Conservation (phyloP, 2,888 invertebrate genomes). For the Neoascia interrupta region DNA sequence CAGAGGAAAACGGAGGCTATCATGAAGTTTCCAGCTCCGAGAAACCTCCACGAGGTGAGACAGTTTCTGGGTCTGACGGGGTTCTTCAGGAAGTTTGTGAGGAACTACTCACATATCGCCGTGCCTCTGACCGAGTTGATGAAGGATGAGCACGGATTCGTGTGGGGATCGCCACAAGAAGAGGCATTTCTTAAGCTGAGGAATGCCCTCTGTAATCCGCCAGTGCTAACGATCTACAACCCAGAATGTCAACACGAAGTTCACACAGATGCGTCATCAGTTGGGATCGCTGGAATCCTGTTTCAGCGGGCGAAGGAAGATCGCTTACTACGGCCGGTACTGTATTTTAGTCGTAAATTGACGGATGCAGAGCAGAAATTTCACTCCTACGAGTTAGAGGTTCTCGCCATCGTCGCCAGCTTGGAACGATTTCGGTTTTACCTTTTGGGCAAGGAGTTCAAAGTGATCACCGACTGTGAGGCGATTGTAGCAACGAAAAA, state of each 20-base stretch:
- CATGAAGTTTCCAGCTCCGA: not conserved
- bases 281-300: conserved; percentile 5
- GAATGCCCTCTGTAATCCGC: not conserved
- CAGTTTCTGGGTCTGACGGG: conserved; percentile 5
- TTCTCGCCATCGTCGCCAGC: conserved; percentile 73
- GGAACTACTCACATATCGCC: not conserved
- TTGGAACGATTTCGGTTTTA: conserved; percentile 73
- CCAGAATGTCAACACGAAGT: not conserved
- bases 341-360: conserved; percentile 5
- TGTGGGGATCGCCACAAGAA: not conserved
- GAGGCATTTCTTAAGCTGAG: conserved; percentile 1
- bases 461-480: conserved; percentile 48
- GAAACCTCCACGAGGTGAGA: not conserved
- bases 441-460: conserved; percentile 69
- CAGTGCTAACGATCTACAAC: conserved; percentile 1
- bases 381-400: conserved; percentile 73
- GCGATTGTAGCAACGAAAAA: conserved; percentile 4
- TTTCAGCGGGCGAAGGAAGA: conserved; percentile 1
- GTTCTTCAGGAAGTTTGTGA: conserved; percentile 16
- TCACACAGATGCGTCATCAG: conserved; percentile 1
- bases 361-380: conserved; percentile 70
- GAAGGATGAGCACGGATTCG: not conserved
- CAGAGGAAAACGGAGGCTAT: not conserved
- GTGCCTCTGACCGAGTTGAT: not conserved
- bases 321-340: not conserved